Evolutionary conservation across 2,797 vertebrate species (phyloP).

Genomic region (Aeoliscus strigatus): DNA sequence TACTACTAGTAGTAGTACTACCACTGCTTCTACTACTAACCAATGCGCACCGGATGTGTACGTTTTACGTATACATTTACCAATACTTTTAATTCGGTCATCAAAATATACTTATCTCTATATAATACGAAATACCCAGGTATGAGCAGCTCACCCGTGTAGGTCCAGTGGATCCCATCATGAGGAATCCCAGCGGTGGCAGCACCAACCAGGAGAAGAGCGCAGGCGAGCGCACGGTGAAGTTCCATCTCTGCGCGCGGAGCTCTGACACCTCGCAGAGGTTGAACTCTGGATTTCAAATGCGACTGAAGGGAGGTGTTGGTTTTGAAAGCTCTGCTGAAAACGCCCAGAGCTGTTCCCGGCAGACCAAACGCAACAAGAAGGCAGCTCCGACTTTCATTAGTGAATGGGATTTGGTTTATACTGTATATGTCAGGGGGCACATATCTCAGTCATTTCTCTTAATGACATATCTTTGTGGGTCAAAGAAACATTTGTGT

Average conservation of each 20-base stretch:
- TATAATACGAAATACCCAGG: too few relatives aligned
- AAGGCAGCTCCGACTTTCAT: not conserved
- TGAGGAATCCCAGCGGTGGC: conserved; percentile 44
- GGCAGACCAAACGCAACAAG: conserved; percentile 10
- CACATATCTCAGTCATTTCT: too few relatives aligned
- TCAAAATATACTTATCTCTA: too few relatives aligned
- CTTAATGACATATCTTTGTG: too few relatives aligned
- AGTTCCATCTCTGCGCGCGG: conserved; percentile 54
- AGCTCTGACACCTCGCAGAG: conserved; percentile 24
- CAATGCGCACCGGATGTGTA: too few relatives aligned
- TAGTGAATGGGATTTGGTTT: too few relatives aligned
- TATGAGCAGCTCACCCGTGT: conserved; percentile 66
- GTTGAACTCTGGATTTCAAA: conserved; percentile 26
- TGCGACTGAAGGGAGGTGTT: conserved; percentile 22
- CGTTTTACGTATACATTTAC: too few relatives aligned
- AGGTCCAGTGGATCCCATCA: conserved; percentile 76
- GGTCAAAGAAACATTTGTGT: too few relatives aligned
- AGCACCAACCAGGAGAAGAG: conserved; percentile 31
- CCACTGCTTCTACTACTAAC: too few relatives aligned
- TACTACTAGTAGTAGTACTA: too few relatives aligned
- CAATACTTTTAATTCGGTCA: too few relatives aligned
- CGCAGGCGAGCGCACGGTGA: conserved; percentile 32
- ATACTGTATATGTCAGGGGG: too few relatives aligned
- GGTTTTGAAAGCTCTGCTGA: conserved; percentile 21
- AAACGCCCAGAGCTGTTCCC: conserved; percentile 51